Evolutionary conservation across 1,140 invertebrate genomes (phyloP), one percentile per base, ranked within the genome.

Genomic region (Anagrus nilaparvatae): DNA sequence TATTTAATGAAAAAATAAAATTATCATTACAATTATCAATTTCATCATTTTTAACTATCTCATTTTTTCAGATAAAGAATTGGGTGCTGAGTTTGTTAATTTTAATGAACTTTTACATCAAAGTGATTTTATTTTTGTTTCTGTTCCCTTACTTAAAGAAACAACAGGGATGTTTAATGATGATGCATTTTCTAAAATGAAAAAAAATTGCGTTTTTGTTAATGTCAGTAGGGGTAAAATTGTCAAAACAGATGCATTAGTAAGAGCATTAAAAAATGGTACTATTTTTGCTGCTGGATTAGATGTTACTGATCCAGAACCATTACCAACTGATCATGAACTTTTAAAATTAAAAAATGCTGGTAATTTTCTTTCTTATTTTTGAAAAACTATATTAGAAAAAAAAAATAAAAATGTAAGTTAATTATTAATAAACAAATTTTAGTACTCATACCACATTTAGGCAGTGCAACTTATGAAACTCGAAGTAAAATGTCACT

Each of bases 271-370:
- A 16, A 72, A 74, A 38, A 70, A 72, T 33, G 73, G 78, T 0
- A 61, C 71, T 45, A 93, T 95, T 49, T 80, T 77, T 54, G 83
- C 81, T 0, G 91, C 91, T 1, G 92, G 88, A 1, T 68, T 97
- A 2, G 93, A 97, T 62, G 92, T 95, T 2, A 87, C 80, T 31
- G 79, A 79, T 4, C 91, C 91, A 0, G 91, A 97, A 66, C 93
- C 91, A 3, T 54, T 96, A 18, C 82, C 88, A 0, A 59, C 72
- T 1, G 74, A 84, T 56, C 76, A 89, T 65, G 77, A 79, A 18
- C 67, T 97, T 3, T 64, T 89, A 1, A 74, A 74, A 40, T 56
- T 95, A 17, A 71, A 77, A 3, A 93, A 92, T 64, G 87, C 81
- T 52, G 77, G 83, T 87, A 32, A 32, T 28, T 19, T 17, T 28